Conservation (phyloP, 2,113 vertebrate species). For the Elgaria multicarinata region DNA sequence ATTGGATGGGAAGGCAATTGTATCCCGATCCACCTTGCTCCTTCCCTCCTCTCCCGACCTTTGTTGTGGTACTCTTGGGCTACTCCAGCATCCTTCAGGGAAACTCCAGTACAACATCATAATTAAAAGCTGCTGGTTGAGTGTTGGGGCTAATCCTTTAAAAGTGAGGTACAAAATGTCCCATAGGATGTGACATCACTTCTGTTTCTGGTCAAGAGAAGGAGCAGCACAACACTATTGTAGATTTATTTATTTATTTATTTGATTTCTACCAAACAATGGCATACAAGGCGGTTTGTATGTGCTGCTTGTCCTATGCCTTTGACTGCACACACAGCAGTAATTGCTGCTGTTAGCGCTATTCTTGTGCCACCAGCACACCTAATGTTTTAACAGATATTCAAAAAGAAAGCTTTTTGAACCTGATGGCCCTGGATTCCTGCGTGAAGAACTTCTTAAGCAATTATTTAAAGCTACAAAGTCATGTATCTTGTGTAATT, state of each 20-base stretch:
- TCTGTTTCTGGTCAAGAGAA: neutral
- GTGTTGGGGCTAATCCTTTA: neutral
- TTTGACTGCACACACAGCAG: neutral
- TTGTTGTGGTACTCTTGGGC: neutral
- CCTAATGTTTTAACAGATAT: neutral
- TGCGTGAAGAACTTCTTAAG: too few relatives aligned
- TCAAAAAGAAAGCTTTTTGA: neutral
- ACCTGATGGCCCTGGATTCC: too few relatives aligned
- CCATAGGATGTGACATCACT: too few relatives aligned
- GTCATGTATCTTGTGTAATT: too few relatives aligned
- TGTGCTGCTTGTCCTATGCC: neutral
- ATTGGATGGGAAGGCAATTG: too few relatives aligned
- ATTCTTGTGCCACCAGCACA: neutral
- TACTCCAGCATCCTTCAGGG: neutral
- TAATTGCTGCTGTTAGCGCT: neutral
- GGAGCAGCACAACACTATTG: neutral
- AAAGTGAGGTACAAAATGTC: neutral
- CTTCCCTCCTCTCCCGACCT: neutral
- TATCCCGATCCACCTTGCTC: neutral
- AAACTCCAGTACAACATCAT: neutral
- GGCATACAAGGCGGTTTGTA: neutral
- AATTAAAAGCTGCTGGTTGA: neutral
- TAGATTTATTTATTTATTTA: too few relatives aligned
- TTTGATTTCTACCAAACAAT: too few relatives aligned
- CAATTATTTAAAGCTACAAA: too few relatives aligned